phyloP scores from a whole-genome alignment of 2,797 vertebrate species.

The Hirundo rustica region DNA sequence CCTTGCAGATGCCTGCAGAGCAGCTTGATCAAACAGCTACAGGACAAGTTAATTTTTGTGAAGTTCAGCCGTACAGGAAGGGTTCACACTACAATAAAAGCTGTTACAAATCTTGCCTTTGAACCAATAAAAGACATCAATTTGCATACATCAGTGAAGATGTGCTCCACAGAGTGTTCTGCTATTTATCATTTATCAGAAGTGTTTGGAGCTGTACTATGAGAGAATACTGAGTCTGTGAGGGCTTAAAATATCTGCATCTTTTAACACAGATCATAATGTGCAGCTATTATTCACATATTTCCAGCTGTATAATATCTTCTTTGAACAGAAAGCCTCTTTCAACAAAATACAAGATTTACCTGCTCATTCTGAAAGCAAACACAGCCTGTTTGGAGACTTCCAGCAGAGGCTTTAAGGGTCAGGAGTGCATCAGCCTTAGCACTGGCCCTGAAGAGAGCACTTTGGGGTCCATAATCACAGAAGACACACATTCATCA shows the following conservation, averaged over 20 bases:
- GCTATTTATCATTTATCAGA: constrained; percentile 24
- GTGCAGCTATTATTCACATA: neutral
- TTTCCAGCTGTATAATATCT: neutral
- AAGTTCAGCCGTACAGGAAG: neutral
- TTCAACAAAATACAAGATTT: neutral
- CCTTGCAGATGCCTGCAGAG: constrained; percentile 35
- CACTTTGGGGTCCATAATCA: neutral
- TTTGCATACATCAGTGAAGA: constrained; percentile 28
- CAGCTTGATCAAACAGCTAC: constrained; percentile 34
- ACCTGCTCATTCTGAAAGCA: neutral
- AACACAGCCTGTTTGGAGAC: neutral
- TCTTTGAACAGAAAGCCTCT: neutral
- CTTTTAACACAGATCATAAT: neutral
- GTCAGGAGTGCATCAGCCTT: neutral
- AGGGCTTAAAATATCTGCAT: neutral
- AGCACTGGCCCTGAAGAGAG: neutral
- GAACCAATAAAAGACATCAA: constrained; percentile 21
- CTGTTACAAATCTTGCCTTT: constrained; percentile 27
- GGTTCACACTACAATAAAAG: neutral
- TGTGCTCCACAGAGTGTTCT: neutral
- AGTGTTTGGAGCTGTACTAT: neutral
- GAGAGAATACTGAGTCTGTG: neutral
- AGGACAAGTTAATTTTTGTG: constrained; percentile 54
- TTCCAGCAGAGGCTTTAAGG: neutral
- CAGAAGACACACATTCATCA: neutral